Conservation (phyloP, 2,113 vertebrate genomes). For the Petaurus breviceps region DNA sequence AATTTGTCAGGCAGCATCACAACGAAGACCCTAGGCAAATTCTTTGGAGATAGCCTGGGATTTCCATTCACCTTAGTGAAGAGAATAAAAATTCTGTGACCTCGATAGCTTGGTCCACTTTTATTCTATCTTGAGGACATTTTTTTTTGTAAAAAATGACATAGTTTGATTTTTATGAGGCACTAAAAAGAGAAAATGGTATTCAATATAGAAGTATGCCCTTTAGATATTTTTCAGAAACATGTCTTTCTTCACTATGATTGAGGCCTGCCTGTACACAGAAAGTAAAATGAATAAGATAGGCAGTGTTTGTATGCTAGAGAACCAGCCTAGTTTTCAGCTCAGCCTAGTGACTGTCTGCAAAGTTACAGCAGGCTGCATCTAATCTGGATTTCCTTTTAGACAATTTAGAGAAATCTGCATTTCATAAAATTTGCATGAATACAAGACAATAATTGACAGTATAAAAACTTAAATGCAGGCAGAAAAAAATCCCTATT, state of each 20-base stretch:
- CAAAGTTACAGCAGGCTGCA: background rate
- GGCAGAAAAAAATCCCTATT: background rate
- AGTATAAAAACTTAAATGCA: conserved; percentile 28
- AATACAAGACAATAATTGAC: background rate
- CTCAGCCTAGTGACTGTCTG: background rate
- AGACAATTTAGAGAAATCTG: background rate
- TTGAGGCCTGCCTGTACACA: background rate
- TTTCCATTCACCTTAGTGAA: background rate
- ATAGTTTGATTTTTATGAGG: background rate
- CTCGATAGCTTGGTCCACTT: background rate
- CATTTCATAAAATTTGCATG: background rate
- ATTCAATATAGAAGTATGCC: background rate
- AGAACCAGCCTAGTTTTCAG: background rate
- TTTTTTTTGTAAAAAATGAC: background rate
- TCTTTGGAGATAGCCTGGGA: background rate
- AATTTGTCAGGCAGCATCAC: background rate
- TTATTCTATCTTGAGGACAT: background rate
- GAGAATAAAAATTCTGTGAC: background rate
- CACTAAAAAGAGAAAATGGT: background rate
- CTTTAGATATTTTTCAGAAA: background rate
- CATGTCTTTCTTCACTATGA: background rate
- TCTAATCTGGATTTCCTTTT: background rate
- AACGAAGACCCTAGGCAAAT: background rate
- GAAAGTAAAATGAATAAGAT: background rate
- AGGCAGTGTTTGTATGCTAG: background rate